Evolutionary conservation across 2,888 invertebrate genomes (phyloP).

Genomic region (Apotomis betuletana): DNA sequence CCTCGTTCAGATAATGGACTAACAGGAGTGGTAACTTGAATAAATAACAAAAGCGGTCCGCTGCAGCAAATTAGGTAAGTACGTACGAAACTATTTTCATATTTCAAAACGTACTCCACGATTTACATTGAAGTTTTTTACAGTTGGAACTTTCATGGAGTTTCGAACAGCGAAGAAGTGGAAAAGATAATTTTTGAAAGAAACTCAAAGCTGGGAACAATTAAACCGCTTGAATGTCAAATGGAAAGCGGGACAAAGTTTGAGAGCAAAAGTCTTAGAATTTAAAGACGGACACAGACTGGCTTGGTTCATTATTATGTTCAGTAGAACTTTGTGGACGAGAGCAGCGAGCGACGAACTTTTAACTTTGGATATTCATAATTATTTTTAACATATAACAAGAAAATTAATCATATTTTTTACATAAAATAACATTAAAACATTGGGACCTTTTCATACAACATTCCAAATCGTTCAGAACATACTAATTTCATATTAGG

Average conservation of each 20-base stretch:
- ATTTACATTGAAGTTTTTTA: conserved; percentile 55
- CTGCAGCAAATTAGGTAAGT: conserved; percentile 38
- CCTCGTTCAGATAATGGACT: conserved; percentile 61
- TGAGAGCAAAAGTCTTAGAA: conserved; percentile 58
- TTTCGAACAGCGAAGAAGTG: conserved; percentile 57
- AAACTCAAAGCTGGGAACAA: conserved; percentile 69
- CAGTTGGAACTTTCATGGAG: conserved; percentile 46
- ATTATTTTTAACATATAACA: too few species aligned
- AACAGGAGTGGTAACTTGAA: conserved; percentile 46
- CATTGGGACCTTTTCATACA: too few species aligned
- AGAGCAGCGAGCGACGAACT: conserved; percentile 23
- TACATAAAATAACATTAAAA: not conserved
- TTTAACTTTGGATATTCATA: conserved; percentile 10
- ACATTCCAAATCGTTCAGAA: too few species aligned
- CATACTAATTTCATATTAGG: too few species aligned
- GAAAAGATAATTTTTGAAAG: conserved; percentile 62
- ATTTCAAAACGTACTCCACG: conserved; percentile 34
- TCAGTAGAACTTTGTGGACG: conserved; percentile 40
- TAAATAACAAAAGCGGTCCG: conserved; percentile 52
- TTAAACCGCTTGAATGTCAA: conserved; percentile 72
- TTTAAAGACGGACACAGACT: conserved; percentile 46
- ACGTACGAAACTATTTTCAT: conserved; percentile 40
- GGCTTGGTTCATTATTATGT: conserved; percentile 44
- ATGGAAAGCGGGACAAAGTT: conserved; percentile 69
- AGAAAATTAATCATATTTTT: too few species aligned